Evolutionary conservation across 2,888 invertebrate genomes (phyloP), one percentile per base, ranked within the genome.

Genomic region (Pachliopta kotzebuea): DNA sequence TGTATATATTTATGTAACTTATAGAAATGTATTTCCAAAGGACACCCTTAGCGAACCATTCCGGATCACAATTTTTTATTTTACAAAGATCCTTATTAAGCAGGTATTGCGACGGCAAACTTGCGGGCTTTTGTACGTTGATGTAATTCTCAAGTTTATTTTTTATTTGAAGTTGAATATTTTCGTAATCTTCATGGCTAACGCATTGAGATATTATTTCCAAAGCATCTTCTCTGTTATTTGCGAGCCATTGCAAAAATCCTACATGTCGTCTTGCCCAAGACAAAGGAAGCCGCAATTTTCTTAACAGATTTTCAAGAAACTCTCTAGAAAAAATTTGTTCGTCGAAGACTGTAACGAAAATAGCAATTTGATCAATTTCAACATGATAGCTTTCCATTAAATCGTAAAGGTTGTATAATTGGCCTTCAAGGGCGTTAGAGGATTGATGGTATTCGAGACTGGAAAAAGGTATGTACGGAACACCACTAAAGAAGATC

Each of bases 401-500:
- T 31, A 82, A 77, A 14, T 64, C 52, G 0, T 74, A 50, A 7
- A 77, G 68, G 14, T 56, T 54, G 60, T 74, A 80, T 26, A 72
- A 62, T 9, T 65, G 54, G 56, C 77, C 77, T 4, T 65, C 14
- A 2, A 80, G 70, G 1, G 61, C 59, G 2, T 69, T 66, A 0
- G 29, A 58, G 1, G 0, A 24, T 0, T 29, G 3, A 21, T 74
- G 61, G 21, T 69, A 74, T 21, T 42, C 18, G 23, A 77, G 31
- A n/a, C 66, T 71, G 4, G 42, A 14, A 57, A 7, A 29, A 2
- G 70, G 70, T 67, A 81, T 72, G 20, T 79, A 81, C 1, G 68
- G 64, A 14, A 72, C 66, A 18, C 68, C 71, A 4, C 69, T 71
- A 58, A 80, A 79, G 50, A 72, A 76, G 56, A 67, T 78, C 23